phyloP scores from a whole-genome alignment of 2,888 invertebrate genomes.

The Dromius quadrimaculatus region DNA sequence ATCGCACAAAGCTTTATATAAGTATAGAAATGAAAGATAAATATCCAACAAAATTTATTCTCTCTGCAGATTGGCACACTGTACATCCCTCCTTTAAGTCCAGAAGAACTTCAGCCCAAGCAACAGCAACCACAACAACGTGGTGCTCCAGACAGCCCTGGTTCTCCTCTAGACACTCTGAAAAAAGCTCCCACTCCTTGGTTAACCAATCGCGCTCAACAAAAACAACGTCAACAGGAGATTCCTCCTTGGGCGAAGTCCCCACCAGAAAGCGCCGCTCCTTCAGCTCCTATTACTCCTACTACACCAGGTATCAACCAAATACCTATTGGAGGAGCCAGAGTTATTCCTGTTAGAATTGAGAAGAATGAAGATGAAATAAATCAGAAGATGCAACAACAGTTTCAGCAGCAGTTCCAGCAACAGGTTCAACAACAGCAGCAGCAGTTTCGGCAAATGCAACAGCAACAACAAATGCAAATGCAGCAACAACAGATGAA shows the following conservation, averaged over 20 bases:
- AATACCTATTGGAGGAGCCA: constrained; percentile 68
- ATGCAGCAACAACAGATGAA: constrained; percentile 58
- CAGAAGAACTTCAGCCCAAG: constrained; percentile 44
- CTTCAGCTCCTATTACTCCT: constrained; percentile 43
- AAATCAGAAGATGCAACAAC: constrained; percentile 57
- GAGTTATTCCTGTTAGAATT: constrained; percentile 75
- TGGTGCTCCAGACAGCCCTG: constrained; percentile 60
- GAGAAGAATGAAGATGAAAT: constrained; percentile 62
- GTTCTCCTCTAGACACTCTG: constrained; percentile 62
- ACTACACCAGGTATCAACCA: constrained; percentile 60
- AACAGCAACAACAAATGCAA: constrained; percentile 58
- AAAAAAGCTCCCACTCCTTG: constrained; percentile 74
- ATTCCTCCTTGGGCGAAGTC: constrained; percentile 68
- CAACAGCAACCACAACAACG: constrained; percentile 4
- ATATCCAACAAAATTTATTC: no score
- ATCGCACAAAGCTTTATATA: no score
- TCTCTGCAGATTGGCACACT: constrained; percentile 49
- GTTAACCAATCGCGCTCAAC: constrained; percentile 65
- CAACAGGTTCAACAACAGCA: constrained; percentile 55
- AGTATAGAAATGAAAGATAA: no score
- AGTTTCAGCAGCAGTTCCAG: constrained; percentile 56
- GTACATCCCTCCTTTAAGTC: constrained; percentile 53
- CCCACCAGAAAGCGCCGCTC: constrained; percentile 56
- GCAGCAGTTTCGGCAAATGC: constrained; percentile 47
- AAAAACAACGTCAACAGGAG: constrained; percentile 66